These are phyloP conservation scores for Hirundichthys speculiger DNA, from an alignment of 2,113 vertebrate genomes.

Conservation along the genomic window DNA sequence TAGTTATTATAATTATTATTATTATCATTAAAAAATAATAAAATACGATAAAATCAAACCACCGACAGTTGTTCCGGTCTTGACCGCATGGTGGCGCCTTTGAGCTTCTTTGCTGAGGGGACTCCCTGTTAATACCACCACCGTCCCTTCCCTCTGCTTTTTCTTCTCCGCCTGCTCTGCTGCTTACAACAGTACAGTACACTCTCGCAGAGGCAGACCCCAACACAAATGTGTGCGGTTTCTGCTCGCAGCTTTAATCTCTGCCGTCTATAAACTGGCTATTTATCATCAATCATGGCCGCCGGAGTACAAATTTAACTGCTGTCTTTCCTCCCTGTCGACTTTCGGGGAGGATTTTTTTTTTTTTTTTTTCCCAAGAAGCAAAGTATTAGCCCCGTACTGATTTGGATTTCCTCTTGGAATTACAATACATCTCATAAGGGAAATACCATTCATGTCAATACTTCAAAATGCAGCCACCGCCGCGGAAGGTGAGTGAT, in stretches of 20 bases:
- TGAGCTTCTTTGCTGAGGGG: slow-evolving; percentile 23
- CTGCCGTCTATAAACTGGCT: slow-evolving; percentile 51
- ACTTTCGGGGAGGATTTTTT: slow-evolving; percentile 53
- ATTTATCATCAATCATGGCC: slow-evolving; percentile 79
- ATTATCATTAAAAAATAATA: slow-evolving; percentile 12
- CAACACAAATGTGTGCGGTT: slow-evolving; percentile 59
- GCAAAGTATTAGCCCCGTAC: slow-evolving; percentile 37
- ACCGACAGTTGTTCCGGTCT: too few relatives aligned
- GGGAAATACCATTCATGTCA: slow-evolving; percentile 83
- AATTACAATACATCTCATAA: slow-evolving; percentile 68
- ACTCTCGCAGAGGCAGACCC: slow-evolving; percentile 64
- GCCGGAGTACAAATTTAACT: slow-evolving; percentile 77
- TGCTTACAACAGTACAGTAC: slow-evolving; percentile 51
- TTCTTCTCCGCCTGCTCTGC: slow-evolving; percentile 47
- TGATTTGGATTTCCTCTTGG: slow-evolving; percentile 65
- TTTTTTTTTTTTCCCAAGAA: slow-evolving; percentile 31
- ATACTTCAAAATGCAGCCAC: slow-evolving; percentile 92
- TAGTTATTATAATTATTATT: too few relatives aligned
- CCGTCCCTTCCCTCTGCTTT: slow-evolving; percentile 28
- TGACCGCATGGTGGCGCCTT: slow-evolving; percentile 57
- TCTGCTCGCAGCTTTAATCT: slow-evolving; percentile 50
- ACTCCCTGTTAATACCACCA: slow-evolving; percentile 46
- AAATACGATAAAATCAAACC: too few relatives aligned
- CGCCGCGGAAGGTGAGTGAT: slow-evolving; percentile 93
- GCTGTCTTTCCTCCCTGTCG: slow-evolving; percentile 59